These are phyloP conservation scores for Phataginus tetradactyla DNA, from an alignment of 2,797 vertebrate genomes.

Conservation along the genomic window DNA sequence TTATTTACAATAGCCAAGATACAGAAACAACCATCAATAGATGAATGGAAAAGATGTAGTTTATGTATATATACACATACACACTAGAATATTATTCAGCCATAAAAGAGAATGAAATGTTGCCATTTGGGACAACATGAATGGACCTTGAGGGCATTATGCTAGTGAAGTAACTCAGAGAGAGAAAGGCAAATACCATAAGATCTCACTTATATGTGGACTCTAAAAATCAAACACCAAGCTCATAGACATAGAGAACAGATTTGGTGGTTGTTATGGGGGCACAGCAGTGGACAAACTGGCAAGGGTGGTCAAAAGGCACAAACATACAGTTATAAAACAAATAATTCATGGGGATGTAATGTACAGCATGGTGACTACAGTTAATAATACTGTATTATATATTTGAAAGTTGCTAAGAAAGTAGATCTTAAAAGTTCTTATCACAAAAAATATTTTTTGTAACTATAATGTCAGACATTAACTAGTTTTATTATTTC, in stretches of 20 bases:
- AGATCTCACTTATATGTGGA: background rate
- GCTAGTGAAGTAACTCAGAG: background rate
- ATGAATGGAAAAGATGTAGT: background rate
- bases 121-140: background rate
- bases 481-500: background rate
- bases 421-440: background rate
- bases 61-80: background rate
- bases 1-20: background rate
- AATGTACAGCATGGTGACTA: background rate
- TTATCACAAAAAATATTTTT: background rate
- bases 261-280: background rate
- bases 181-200: background rate
- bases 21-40: background rate
- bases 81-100: background rate
- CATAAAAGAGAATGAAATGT: background rate
- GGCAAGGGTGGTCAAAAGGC: background rate
- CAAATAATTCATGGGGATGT: background rate
- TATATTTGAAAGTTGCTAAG: background rate
- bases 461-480: background rate
- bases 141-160: background rate
- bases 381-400: background rate
- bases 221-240: background rate
- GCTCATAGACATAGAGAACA: background rate
- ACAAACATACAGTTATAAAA: background rate
- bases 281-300: background rate